Base-by-base conservation (phyloP, 2,113 vertebrate genomes). In the Bombycilla garrulus region DNA sequence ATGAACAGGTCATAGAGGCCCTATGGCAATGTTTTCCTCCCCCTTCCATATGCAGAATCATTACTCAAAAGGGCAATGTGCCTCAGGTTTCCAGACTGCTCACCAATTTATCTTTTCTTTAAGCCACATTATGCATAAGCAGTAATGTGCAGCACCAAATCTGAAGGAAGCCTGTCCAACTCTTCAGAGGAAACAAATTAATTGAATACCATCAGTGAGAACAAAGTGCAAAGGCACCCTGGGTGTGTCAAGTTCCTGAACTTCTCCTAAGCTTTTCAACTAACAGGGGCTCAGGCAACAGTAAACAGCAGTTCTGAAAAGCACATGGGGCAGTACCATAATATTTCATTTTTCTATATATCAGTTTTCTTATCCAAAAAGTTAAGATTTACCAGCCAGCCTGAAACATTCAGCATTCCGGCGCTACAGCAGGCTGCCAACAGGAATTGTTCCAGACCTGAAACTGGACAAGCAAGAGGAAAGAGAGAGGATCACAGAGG, bases 61-160 rank as follows among this genome's bases (percentile, higher is more conserved):
- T 94, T 93, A 78, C 38, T 93, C 42, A 62, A 93, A 96, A 94
- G 79, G 90, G 76, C 76, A 96, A 53, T 13, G 18, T 67, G 88
- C 93, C 85, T 93, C 45, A 51, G 51, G 82, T 90, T 95, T 90
- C 38, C 64, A 70, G n/a, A 54, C 87, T 90, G 58, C 44, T 81
- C 76, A 78, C 76, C 65, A 84, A 79, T 79, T 92, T 60, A 58
- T 94, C 70, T 93, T 93, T 92, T 92, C 77, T 91, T 95, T 47
- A 90, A 80, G 69, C 29, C 40, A 36, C 36, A 26, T 81, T 92
- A 92, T 62, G 71, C 42, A 9, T 54, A 69, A 90, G 33, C 54
- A 70, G 73, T 86, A 82, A 58, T 28, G 60, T 60, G 64, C 47
- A 70, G 35, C 67, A 90, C 14, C 47, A 90, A 78, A 93, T 79